Evolutionary conservation across 2,113 vertebrate species (phyloP).

Genomic region (Microtus montanus): DNA sequence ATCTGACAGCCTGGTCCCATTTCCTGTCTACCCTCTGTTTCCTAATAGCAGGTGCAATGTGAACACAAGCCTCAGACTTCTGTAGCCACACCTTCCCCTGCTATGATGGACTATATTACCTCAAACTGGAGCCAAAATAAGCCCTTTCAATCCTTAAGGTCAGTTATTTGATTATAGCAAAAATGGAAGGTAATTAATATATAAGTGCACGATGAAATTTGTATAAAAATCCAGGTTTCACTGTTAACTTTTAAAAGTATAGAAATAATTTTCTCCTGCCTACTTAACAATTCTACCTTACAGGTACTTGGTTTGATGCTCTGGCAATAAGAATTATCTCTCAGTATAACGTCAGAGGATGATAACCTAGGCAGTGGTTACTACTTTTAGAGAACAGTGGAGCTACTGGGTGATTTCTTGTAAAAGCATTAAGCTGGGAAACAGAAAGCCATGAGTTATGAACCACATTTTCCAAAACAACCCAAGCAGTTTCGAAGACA

Average conservation of each 20-base stretch:
- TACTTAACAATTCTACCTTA: not conserved
- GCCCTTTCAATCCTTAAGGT: not conserved
- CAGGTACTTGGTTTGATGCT: not conserved
- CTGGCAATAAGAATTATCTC: not conserved
- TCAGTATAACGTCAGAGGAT: not conserved
- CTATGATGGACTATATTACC: not conserved
- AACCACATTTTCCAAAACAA: constrained; percentile 18
- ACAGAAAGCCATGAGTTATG: constrained; percentile 24
- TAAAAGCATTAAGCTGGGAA: constrained; percentile 40
- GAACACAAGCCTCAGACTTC: not conserved
- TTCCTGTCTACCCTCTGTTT: not conserved
- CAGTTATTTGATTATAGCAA: not conserved
- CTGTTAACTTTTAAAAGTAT: constrained; percentile 15
- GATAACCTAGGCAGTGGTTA: not conserved
- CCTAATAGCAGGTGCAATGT: not conserved
- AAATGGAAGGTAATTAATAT: not conserved
- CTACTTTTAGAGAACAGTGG: not conserved
- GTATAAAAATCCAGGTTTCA: not conserved
- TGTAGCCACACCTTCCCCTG: not conserved
- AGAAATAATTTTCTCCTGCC: not conserved
- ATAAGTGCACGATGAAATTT: constrained; percentile 2
- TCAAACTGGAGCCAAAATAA: not conserved
- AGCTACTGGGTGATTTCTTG: not conserved
- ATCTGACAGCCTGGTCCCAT: not conserved
- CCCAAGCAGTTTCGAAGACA: not conserved